Evolutionary conservation across 2,888 invertebrate genomes (phyloP).

Genomic region (Tinea pellionella): DNA sequence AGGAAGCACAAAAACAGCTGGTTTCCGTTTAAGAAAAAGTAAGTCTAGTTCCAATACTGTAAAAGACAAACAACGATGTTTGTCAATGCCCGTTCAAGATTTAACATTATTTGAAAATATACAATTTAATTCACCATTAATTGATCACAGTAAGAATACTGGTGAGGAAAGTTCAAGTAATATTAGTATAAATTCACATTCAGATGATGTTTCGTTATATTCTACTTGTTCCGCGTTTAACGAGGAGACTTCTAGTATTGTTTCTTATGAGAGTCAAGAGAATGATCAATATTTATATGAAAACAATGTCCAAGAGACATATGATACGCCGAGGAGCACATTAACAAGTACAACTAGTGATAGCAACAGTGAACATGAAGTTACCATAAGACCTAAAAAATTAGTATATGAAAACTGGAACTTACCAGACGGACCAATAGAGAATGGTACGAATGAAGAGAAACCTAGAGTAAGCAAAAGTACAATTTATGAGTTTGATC

Average conservation of each 20-base stretch:
- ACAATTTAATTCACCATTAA: slow-evolving; percentile 73
- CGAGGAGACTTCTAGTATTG: slow-evolving; percentile 43
- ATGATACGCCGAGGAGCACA: slow-evolving; percentile 49
- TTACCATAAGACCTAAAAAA: slow-evolving; percentile 38
- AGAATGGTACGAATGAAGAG: background rate
- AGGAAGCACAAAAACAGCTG: slow-evolving; percentile 71
- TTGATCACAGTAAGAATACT: slow-evolving; percentile 45
- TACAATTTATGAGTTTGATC: slow-evolving; percentile 81
- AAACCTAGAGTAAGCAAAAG: slow-evolving; percentile 54
- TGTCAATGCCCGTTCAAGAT: slow-evolving; percentile 68
- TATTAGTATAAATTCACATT: slow-evolving; percentile 37
- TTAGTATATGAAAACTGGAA: slow-evolving; percentile 51
- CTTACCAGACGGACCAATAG: slow-evolving; percentile 18
- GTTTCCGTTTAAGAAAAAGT: slow-evolving; percentile 49
- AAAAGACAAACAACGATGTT: slow-evolving; percentile 47
- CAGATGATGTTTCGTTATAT: slow-evolving; percentile 48
- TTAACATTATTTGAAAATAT: slow-evolving; percentile 73
- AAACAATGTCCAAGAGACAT: slow-evolving; percentile 29
- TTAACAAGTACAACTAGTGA: slow-evolving; percentile 40
- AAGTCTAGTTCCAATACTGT: slow-evolving; percentile 24
- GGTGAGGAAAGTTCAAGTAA: slow-evolving; percentile 34
- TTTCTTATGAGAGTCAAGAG: slow-evolving; percentile 44
- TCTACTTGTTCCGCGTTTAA: slow-evolving; percentile 49
- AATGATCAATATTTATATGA: slow-evolving; percentile 22
- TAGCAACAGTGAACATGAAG: slow-evolving; percentile 29